These are phyloP conservation scores for Plebejus argus DNA, from an alignment of 2,888 invertebrate genomes.

Conservation along the genomic window DNA sequence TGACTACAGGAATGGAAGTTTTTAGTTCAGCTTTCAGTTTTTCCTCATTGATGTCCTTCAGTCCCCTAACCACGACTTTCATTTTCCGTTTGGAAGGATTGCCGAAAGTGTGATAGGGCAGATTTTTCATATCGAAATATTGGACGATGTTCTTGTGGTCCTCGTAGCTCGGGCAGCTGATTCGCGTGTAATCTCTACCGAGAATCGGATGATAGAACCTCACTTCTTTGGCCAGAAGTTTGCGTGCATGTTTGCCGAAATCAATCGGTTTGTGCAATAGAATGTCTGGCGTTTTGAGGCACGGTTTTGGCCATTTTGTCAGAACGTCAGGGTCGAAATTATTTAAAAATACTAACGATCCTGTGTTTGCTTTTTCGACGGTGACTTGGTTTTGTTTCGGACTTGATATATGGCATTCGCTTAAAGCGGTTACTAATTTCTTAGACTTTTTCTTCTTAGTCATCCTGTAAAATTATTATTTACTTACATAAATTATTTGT, in stretches of 20 bases:
- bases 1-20: constrained; percentile 54
- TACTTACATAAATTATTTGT: no score
- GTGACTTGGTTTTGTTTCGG: constrained; percentile 31
- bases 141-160: constrained; percentile 53
- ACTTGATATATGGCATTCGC: constrained; percentile 43
- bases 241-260: constrained; percentile 49
- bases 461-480: constrained; percentile 39
- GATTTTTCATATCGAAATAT: constrained; percentile 53
- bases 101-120: constrained; percentile 62
- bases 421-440: constrained; percentile 41
- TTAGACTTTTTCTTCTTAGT: constrained; percentile 44
- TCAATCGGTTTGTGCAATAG: constrained; percentile 55
- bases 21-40: constrained; percentile 52
- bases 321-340: constrained; percentile 42
- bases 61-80: constrained; percentile 60
- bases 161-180: constrained; percentile 49
- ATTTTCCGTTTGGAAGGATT: constrained; percentile 55
- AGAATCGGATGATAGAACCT: constrained; percentile 50
- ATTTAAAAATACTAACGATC: constrained; percentile 43
- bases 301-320: constrained; percentile 52
- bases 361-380: constrained; percentile 27
- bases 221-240: constrained; percentile 49
- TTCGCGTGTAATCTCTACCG: constrained; percentile 49
- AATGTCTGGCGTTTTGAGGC: constrained; percentile 53
- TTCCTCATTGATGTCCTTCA: constrained; percentile 50